Evolutionary conservation across 2,797 vertebrate species (phyloP).

Genomic region (Hirundo rustica): DNA sequence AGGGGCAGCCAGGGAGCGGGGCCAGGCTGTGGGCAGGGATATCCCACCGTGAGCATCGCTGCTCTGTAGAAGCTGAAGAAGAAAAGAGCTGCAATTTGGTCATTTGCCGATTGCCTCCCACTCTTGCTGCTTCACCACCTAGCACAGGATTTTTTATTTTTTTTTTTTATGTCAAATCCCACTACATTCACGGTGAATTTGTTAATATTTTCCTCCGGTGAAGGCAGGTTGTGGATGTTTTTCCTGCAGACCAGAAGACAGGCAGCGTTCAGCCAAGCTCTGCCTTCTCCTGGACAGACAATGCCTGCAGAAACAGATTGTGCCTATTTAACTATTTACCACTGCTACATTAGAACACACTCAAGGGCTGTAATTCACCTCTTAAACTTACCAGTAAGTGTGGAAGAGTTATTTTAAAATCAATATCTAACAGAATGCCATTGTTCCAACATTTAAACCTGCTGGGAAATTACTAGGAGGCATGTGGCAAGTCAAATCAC

Average conservation of each 20-base stretch:
- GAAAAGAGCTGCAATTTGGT: background rate
- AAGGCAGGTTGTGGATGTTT: background rate
- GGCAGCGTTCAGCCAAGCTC: background rate
- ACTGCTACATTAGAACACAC: background rate
- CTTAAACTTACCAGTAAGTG: conserved; percentile 23
- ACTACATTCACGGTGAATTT: background rate
- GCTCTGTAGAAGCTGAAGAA: rapidly evolving
- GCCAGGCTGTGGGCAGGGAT: background rate
- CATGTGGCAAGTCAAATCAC: conserved; percentile 40
- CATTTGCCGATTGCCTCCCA: background rate
- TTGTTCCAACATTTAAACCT: conserved; percentile 65
- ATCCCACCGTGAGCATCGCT: rapidly evolving
- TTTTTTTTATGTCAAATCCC: background rate
- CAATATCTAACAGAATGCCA: conserved; percentile 54
- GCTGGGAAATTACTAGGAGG: conserved; percentile 52
- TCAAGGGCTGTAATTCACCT: conserved; percentile 48
- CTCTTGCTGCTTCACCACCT: background rate
- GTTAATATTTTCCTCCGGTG: background rate
- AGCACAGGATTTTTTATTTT: background rate
- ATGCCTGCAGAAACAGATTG: background rate
- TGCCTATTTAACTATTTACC: conserved; percentile 34
- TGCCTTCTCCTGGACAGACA: background rate
- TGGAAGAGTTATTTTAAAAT: conserved; percentile 63
- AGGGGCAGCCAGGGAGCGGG: background rate
- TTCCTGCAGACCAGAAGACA: background rate